Conservation (phyloP, 37 sponge, comb jelly and placozoan species). For the Amphimedon queenslandica region DNA sequence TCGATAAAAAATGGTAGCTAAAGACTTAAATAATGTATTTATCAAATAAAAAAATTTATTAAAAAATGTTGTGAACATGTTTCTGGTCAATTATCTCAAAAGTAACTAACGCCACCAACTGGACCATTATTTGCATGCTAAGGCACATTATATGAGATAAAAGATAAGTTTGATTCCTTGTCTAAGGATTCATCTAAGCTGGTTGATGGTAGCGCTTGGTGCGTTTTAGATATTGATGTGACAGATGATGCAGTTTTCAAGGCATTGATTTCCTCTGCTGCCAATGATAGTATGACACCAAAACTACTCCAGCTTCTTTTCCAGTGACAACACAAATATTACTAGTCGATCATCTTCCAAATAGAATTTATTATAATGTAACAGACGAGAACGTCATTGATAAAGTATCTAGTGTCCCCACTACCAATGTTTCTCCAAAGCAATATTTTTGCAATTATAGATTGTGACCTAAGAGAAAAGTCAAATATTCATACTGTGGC, state of each 20-base stretch:
- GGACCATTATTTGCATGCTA: too few relatives aligned
- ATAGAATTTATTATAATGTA: slow-evolving; percentile 11
- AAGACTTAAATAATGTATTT: too few relatives aligned
- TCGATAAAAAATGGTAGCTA: too few relatives aligned
- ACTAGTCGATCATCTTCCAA: slow-evolving; percentile 34
- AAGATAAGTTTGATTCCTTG: slow-evolving; percentile 36
- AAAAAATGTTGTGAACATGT: too few relatives aligned
- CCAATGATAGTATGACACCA: not conserved
- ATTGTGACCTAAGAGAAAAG: slow-evolving; percentile 17
- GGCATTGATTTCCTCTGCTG: not conserved
- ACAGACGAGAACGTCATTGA: not conserved
- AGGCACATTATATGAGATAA: slow-evolving; percentile 27
- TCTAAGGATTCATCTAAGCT: slow-evolving; percentile 10
- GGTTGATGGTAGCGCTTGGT: not conserved
- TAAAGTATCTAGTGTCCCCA: slow-evolving; percentile 24
- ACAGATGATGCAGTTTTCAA: not conserved
- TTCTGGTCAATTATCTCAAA: too few relatives aligned
- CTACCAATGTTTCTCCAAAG: slow-evolving; percentile 40
- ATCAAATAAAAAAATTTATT: too few relatives aligned
- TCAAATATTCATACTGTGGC: slow-evolving; percentile 25
- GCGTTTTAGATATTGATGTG: not conserved
- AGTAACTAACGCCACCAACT: too few relatives aligned
- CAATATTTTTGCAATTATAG: slow-evolving; percentile 27
- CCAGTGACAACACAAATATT: slow-evolving; percentile 19
- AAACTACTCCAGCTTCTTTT: slow-evolving; percentile 30